A percentile compares a stretch with the other conserved stretches of the same genome.
phyloP scores from a whole-genome alignment of 2,888 invertebrate species.

The Erynnis tages region DNA sequence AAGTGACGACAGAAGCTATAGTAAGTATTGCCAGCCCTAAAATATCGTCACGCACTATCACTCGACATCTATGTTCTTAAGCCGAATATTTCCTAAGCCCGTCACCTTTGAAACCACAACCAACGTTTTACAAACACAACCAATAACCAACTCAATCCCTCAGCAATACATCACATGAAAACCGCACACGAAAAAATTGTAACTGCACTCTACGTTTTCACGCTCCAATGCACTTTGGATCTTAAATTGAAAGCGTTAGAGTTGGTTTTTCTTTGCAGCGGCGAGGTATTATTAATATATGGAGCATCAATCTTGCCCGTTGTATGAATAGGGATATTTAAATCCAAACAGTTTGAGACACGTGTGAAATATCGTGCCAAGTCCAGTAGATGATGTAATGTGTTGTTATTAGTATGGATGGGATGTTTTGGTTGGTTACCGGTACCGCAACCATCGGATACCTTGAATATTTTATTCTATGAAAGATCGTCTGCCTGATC shows the following conservation, averaged over 20 bases:
- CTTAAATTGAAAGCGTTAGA: constrained; percentile 44
- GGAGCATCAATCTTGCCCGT: constrained; percentile 61
- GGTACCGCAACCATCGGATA: too few species aligned
- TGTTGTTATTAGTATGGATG: constrained; percentile 20
- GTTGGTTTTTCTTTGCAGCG: background rate
- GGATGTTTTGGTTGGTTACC: too few species aligned
- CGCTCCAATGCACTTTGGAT: background rate
- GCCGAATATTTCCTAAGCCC: constrained; percentile 74
- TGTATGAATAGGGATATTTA: constrained; percentile 63
- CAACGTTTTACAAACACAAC: constrained; percentile 28
- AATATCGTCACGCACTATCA: constrained; percentile 66
- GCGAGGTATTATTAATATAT: constrained; percentile 28
- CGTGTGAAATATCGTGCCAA: constrained; percentile 45
- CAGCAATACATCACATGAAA: constrained; percentile 7
- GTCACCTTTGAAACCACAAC: constrained; percentile 60
- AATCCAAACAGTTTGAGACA: constrained; percentile 58
- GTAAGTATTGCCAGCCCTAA: constrained; percentile 51
- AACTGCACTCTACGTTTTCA: background rate
- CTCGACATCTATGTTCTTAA: constrained; percentile 68
- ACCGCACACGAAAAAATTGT: background rate
- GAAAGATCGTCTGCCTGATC: too few species aligned
- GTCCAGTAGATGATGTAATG: constrained; percentile 36
- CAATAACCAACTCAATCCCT: constrained; percentile 34
- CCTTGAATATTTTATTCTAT: too few species aligned
- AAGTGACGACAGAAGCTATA: too few species aligned